phyloP scores from a whole-genome alignment of 2,113 vertebrate species.

The Tenrec ecaudatus region DNA sequence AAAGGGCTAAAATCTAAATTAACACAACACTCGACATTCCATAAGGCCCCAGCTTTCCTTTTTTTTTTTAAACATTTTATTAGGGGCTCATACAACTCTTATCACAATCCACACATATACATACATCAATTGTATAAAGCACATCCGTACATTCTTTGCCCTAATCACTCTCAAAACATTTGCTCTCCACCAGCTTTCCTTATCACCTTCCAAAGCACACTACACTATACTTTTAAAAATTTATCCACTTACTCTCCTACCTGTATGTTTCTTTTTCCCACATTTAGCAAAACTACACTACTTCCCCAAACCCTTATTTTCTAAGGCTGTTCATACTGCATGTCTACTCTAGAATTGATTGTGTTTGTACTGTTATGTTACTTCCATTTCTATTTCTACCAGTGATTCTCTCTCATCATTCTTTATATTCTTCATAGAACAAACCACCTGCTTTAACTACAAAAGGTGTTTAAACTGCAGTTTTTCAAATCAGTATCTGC shows the following conservation, averaged over 20 bases:
- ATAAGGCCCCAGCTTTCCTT: neutral
- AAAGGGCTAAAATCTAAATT: neutral
- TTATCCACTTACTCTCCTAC: neutral
- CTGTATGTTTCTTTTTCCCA: constrained; percentile 18
- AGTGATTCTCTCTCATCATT: constrained; percentile 22
- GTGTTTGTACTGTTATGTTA: constrained; percentile 6
- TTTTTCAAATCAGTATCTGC: neutral
- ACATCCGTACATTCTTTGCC: no score
- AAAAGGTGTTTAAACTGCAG: neutral
- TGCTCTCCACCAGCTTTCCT: neutral
- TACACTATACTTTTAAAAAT: no score
- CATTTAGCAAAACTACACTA: constrained; percentile 19
- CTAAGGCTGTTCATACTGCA: neutral
- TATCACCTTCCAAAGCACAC: no score
- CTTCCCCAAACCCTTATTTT: neutral
- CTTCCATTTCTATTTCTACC: constrained; percentile 23
- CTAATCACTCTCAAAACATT: no score
- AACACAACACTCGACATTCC: constrained; percentile 5
- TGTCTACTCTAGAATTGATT: neutral
- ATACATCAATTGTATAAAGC: no score
- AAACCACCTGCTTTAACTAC: constrained; percentile 1
- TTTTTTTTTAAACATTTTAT: no score
- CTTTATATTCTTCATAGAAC: constrained; percentile 30
- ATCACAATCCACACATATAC: no score
- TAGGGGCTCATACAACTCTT: no score